Evolutionary conservation across 92 coral and sea anemone genomes (phyloP).

Genomic region (Parazoanthus darwini): DNA sequence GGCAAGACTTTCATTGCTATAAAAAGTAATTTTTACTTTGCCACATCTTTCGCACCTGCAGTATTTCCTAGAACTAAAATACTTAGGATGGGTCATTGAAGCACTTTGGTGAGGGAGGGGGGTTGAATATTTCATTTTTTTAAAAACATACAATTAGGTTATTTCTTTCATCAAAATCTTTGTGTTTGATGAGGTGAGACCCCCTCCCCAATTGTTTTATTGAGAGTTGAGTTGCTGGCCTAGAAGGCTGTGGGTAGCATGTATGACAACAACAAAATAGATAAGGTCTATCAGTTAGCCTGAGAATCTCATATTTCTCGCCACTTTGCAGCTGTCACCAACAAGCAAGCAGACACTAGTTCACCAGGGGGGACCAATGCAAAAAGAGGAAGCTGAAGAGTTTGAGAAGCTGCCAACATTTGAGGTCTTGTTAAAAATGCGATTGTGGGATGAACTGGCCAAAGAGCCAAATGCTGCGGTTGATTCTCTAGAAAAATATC

Average conservation of each 20-base stretch:
- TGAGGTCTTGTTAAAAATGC: conserved; percentile 83
- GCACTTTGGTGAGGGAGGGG: too few species aligned
- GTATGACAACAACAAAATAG: too few species aligned
- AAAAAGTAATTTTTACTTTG: too few species aligned
- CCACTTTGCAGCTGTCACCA: conserved; percentile 61
- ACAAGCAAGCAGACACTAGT: conserved; percentile 86
- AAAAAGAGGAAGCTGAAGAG: conserved; percentile 72
- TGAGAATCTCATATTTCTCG: background rate
- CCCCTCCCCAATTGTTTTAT: too few species aligned
- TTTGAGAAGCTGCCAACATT: conserved; percentile 79
- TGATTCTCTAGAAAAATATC: conserved; percentile 88
- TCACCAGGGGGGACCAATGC: conserved; percentile 99
- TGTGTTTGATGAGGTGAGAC: too few species aligned
- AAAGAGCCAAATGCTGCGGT: conserved; percentile 64
- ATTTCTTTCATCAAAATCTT: background rate
- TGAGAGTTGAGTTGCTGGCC: too few species aligned
- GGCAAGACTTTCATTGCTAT: too few species aligned
- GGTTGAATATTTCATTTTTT: too few species aligned
- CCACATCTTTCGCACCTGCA: too few species aligned
- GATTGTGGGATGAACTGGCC: conserved; percentile 93
- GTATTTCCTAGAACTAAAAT: too few species aligned
- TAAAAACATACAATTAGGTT: background rate
- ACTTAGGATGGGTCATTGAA: too few species aligned
- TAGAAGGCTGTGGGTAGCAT: too few species aligned
- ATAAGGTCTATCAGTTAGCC: background rate